Evolutionary conservation across 2,888 invertebrate genomes (phyloP).

Genomic region (Melipona bicolor): DNA sequence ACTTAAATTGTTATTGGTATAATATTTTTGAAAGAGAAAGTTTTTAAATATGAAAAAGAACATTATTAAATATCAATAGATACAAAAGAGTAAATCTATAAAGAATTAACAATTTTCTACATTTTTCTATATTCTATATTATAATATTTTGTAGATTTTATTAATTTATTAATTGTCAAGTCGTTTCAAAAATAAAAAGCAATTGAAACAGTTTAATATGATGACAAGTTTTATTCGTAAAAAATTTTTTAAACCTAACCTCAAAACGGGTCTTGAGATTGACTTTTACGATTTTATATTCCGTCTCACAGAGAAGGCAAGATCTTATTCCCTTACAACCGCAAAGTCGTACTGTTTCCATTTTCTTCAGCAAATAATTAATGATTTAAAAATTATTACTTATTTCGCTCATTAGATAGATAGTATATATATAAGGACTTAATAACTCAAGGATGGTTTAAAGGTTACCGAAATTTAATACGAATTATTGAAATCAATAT

Average conservation of each 20-base stretch:
- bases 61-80: too few species aligned
- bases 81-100: neutral
- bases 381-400: neutral
- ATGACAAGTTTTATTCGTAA: neutral
- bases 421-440: too few species aligned
- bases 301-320: constrained; percentile 93
- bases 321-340: constrained; percentile 97
- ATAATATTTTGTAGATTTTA: too few species aligned
- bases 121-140: too few species aligned
- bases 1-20: neutral
- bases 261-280: constrained; percentile 79
- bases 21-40: neutral
- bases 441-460: too few species aligned
- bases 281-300: constrained; percentile 85
- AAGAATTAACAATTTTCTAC: neutral
- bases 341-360: constrained; percentile 90
- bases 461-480: too few species aligned
- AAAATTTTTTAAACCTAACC: constrained; percentile 74
- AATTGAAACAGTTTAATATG: neutral
- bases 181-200: too few species aligned
- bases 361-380: constrained; percentile 70
- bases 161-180: too few species aligned
- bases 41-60: neutral
- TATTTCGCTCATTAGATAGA: neutral
- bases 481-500: too few species aligned